phyloP scores from a whole-genome alignment of 2,113 vertebrate species.

The Stegastes partitus region DNA sequence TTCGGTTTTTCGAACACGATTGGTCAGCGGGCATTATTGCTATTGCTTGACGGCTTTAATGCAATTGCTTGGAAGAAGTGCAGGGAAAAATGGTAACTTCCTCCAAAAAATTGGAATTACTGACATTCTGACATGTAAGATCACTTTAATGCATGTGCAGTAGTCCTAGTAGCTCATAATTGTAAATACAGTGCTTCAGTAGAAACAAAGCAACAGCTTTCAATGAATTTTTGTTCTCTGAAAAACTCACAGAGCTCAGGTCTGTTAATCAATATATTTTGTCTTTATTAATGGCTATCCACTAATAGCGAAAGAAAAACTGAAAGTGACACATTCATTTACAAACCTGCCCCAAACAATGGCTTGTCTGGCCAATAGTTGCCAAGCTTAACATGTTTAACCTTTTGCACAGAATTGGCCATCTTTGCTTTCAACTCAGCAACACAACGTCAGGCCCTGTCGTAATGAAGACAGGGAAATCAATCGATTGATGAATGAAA shows the following conservation, averaged over 20 bases:
- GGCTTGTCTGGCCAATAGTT: conserved; percentile 33
- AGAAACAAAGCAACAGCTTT: not conserved
- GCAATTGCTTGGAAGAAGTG: not conserved
- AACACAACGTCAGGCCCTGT: conserved; percentile 56
- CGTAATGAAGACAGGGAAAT: conserved; percentile 82
- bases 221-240: conserved; percentile 2
- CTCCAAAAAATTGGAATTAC: not conserved
- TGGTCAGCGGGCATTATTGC: not conserved
- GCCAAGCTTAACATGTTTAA: conserved; percentile 78
- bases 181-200: not conserved
- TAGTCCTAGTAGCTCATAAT: not conserved
- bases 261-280: not conserved
- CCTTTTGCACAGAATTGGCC: conserved; percentile 71
- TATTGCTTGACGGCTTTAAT: not conserved
- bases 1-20: not conserved
- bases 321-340: conserved; percentile 61
- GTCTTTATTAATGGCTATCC: conserved; percentile 21
- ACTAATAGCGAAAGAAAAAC: conserved; percentile 36
- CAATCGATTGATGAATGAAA: conserved; percentile 84
- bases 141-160: not conserved
- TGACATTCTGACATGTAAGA: not conserved
- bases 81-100: not conserved
- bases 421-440: conserved; percentile 66
- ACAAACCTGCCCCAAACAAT: conserved; percentile 54
- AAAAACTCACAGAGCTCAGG: not conserved